Conservation (phyloP, 2,888 invertebrate genomes). For the Colostygia pectinataria region DNA sequence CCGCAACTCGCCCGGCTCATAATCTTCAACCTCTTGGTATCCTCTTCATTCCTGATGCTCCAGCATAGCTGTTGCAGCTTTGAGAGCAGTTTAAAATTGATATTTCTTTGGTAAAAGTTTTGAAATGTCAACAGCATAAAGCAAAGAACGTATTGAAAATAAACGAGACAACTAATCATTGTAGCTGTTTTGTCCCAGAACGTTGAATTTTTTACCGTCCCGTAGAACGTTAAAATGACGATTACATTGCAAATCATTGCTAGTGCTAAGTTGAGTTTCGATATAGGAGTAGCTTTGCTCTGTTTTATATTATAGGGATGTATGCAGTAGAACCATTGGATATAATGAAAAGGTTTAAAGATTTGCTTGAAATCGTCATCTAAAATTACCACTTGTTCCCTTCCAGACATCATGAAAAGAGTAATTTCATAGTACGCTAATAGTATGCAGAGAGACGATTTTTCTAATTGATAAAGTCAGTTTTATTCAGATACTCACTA, state of each 20-base stretch:
- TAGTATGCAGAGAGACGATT: no score
- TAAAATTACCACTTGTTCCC: neutral
- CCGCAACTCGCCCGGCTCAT: slow-evolving; percentile 11
- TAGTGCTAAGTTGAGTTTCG: neutral
- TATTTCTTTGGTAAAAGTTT: slow-evolving; percentile 8
- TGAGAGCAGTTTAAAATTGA: slow-evolving; percentile 7
- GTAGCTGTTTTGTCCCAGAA: neutral
- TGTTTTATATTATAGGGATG: slow-evolving; percentile 18
- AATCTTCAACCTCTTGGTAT: slow-evolving; percentile 3
- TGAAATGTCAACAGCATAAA: slow-evolving; percentile 6
- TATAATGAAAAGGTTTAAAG: slow-evolving; percentile 19
- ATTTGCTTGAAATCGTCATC: slow-evolving; percentile 10
- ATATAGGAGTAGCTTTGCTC: slow-evolving; percentile 3
- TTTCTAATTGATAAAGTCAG: no score
- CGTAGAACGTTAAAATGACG: neutral
- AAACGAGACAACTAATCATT: slow-evolving; percentile 2
- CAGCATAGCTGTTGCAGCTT: slow-evolving; percentile 16
- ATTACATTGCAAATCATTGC: slow-evolving; percentile 2
- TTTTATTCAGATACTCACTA: no score
- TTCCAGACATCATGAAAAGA: neutral
- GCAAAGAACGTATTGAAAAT: neutral
- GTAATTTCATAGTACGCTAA: no score
- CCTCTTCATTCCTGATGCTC: slow-evolving; percentile 11
- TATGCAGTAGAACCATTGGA: slow-evolving; percentile 4
- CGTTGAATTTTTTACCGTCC: neutral